Percentiles rank a stretch among this genome's conserved stretches.
These are phyloP conservation scores for Cyprinella venusta DNA, from an alignment of 2,797 vertebrate genomes.

Conservation along the genomic window DNA sequence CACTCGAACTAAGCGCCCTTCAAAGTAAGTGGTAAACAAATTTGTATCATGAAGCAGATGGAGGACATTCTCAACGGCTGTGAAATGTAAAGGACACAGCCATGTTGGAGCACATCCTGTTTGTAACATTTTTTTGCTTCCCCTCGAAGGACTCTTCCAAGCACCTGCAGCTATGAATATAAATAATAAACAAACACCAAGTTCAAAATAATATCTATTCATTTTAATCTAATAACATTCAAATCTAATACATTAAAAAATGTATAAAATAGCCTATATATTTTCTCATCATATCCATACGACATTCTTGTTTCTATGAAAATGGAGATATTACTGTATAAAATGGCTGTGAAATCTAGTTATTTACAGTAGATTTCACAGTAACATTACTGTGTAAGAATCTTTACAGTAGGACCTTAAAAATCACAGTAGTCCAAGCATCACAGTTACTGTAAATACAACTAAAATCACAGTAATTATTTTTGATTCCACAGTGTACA, in stretches of 20 bases:
- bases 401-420: too few species aligned
- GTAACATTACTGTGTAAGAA: too few species aligned
- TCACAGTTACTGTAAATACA: too few species aligned
- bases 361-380: too few species aligned
- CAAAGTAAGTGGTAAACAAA: conserved; percentile 45
- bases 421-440: too few species aligned
- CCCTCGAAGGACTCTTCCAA: conserved; percentile 12
- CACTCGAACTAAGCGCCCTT: conserved; percentile 34
- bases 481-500: too few species aligned
- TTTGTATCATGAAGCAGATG: neutral
- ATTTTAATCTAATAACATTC: neutral
- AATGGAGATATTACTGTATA: too few species aligned
- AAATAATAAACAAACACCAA: neutral
- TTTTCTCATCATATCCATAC: neutral
- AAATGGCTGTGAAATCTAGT: too few species aligned
- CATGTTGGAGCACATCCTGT: conserved; percentile 53
- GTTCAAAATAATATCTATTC: neutral
- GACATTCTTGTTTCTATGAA: neutral
- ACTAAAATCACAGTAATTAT: too few species aligned
- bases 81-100: conserved; percentile 29
- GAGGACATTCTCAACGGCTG: neutral
- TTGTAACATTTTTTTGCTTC: conserved; percentile 45
- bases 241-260: neutral
- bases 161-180: conserved; percentile 45
- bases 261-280: neutral